Base-by-base conservation (phyloP, 2,797 vertebrate genomes). In the Botia almorhae region DNA sequence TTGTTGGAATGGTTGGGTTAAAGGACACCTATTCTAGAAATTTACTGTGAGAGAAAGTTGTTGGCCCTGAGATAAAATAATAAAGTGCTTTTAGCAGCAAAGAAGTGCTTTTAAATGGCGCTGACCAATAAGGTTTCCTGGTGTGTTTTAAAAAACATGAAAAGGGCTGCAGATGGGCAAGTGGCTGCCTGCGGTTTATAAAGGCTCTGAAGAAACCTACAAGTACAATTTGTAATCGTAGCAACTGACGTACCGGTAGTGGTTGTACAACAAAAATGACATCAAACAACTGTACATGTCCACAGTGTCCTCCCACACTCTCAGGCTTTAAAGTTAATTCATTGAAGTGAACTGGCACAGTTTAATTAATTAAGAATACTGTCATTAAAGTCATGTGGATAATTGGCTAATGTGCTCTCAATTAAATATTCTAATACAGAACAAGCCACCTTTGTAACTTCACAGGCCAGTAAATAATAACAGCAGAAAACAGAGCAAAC, bases 11-110 rank as follows among this genome's bases (percentile, higher is more conserved):
- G 64, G 77, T 72, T 19, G 72, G 33, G 69, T 65, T 36, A 72
- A 72, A 80, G 63, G 39, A 68, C 61, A 72, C 19, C 48, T 46
- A 60, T 73, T 55, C 21, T 1, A 65, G 60, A 79, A 0, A 17
- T 43, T 33, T 14, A 13, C 21, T 7, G 50, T 60, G 55, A 39
- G 55, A 80, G 39, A 60, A 74, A 74, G 17, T 61, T 58, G 29
- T 48, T 64, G 58, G 48, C 69, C 70, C 61, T 36, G 78, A 68
- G 53, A 74, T 80, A 64, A 80, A 48, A 67, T 67, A 73, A 80
- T 2, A 21, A 14, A 19, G 70, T 12, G 58, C 60, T 80, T 80
- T 80, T 56, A 64, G 78, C 69, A 56, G 61, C 36, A 46, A 80
- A 63, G 29, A 71, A 64, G 58, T 64, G 69, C 69, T 67, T 80